phyloP scores from a whole-genome alignment of 2,888 invertebrate genomes.

The Dorcus hopei region DNA sequence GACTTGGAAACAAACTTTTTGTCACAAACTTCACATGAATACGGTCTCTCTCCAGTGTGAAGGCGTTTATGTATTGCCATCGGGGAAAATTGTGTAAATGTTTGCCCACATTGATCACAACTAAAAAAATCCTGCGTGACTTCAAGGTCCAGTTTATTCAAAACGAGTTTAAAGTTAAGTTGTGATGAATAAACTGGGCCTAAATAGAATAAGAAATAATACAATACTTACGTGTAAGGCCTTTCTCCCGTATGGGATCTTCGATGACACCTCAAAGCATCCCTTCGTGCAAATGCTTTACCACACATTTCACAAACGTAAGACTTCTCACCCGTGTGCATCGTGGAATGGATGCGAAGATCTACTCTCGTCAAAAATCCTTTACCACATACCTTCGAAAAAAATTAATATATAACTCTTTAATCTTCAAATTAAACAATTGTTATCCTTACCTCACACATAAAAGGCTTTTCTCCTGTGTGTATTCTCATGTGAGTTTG shows the following conservation, averaged over 20 bases:
- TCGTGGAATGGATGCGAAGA: slow-evolving; percentile 57
- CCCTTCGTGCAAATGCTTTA: slow-evolving; percentile 60
- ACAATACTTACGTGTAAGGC: slow-evolving; percentile 49
- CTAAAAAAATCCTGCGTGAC: slow-evolving; percentile 31
- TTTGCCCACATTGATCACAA: slow-evolving; percentile 60
- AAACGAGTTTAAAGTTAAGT: background rate
- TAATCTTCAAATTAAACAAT: background rate
- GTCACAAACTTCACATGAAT: slow-evolving; percentile 57
- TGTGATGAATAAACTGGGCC: background rate
- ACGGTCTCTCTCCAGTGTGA: slow-evolving; percentile 62
- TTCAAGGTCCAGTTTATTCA: background rate
- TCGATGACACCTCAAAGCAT: slow-evolving; percentile 57
- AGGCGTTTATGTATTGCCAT: slow-evolving; percentile 61
- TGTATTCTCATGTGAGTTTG: slow-evolving; percentile 59
- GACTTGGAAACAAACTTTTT: slow-evolving; percentile 58
- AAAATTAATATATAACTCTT: background rate
- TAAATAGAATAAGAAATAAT: background rate
- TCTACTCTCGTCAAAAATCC: slow-evolving; percentile 60
- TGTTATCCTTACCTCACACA: slow-evolving; percentile 52
- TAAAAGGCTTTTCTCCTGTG: slow-evolving; percentile 59
- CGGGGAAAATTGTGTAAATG: slow-evolving; percentile 63
- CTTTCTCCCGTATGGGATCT: slow-evolving; percentile 59
- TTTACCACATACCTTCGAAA: slow-evolving; percentile 52
- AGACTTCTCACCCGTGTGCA: slow-evolving; percentile 62
- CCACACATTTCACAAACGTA: slow-evolving; percentile 61